Conservation (phyloP, 2,113 vertebrate species). For the Spheniscus mendiculus region DNA sequence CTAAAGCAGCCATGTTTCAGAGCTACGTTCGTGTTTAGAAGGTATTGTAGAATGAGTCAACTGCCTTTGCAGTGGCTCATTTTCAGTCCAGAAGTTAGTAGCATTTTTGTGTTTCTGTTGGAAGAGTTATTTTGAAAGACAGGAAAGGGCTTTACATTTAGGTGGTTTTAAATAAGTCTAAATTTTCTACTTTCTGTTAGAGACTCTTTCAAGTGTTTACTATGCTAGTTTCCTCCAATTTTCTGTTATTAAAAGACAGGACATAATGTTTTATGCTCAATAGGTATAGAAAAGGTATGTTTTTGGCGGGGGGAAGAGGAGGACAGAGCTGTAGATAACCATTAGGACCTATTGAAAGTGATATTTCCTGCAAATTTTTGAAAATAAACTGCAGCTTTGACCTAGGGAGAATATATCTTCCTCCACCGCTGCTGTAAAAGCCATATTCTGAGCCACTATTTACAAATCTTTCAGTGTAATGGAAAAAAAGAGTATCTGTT, state of each 20-base stretch:
- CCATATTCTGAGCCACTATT: background rate
- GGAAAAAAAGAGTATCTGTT: background rate
- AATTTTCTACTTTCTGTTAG: background rate
- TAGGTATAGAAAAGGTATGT: background rate
- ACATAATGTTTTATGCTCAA: background rate
- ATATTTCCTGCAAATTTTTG: background rate
- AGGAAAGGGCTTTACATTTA: background rate
- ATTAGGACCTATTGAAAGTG: background rate
- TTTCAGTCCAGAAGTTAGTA: background rate
- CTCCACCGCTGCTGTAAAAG: background rate
- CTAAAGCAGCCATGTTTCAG: background rate
- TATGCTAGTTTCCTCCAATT: background rate
- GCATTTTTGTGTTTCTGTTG: background rate
- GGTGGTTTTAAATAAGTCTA: background rate
- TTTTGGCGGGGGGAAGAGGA: background rate
- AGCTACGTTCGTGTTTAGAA: fast-evolving
- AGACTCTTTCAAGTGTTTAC: background rate
- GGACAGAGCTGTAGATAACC: background rate
- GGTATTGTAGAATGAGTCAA: background rate
- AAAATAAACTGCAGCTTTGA: background rate
- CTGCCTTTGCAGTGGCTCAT: background rate
- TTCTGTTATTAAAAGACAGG: background rate
- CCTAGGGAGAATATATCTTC: background rate
- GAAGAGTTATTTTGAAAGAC: background rate
- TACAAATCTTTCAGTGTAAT: background rate